Base-by-base conservation (phyloP, 2,888 invertebrate species). In the Eilema depressum region DNA sequence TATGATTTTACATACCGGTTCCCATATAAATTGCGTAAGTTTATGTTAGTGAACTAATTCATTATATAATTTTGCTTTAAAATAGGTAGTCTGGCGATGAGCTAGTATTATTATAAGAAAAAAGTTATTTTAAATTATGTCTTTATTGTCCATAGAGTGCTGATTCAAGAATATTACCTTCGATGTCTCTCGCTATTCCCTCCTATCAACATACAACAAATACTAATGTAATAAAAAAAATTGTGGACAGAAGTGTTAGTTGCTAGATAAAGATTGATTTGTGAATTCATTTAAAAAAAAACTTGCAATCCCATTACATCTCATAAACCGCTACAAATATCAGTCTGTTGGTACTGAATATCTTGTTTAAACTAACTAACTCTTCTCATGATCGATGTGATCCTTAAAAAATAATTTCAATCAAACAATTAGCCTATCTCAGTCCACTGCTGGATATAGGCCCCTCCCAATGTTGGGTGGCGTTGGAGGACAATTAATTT, bases 141-240 rank as follows among this genome's bases (percentile, higher is more conserved):
- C 86, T 92, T 84, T 91, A 88, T 92, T 92, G 91, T 92, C 90
- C 92, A 85, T 92, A 92, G 92, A 91, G 79, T 86, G 86, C 88
- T 80, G 91, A 92, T 82, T 81, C 87, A 83, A 88, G 88, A 86
- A 69, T 90, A 86, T 86, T 85, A 87, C 86, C 89, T 83, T 79
- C 86, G 89, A 88, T 89, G 90, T 88, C 90, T 81, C 84, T 89
- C 86, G 83, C 85, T 85, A 85, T 90, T 82, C 86, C 89, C 80
- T 77, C 86, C 76, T 83, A 85, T 81, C 89, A 86, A 78, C 89
- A 86, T 80, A 81, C 91, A 84, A 75, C 89, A 88, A 85, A 88
- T 82, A 86, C 88, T 88, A 88, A 91, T 90, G 92, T 92, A 92
- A 92, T 79, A 74, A 59, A 78, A 74, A 65, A 74, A 77, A 79